Base-by-base conservation (phyloP, 2,113 vertebrate species). In the Takifugu flavidus region DNA sequence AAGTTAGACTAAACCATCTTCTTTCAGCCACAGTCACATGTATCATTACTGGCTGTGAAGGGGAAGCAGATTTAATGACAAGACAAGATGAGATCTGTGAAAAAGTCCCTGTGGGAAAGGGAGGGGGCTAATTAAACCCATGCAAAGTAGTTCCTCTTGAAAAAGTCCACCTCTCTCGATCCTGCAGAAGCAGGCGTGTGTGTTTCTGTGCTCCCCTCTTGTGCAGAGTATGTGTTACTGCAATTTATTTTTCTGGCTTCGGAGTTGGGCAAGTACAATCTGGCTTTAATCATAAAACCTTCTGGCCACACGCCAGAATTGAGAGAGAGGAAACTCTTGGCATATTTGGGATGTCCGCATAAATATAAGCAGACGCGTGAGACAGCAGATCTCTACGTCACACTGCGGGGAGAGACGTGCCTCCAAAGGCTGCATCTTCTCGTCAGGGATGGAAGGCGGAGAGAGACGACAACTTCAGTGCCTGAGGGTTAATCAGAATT, bases 211-310 rank as follows among this genome's bases (percentile, higher is more conserved):
- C 80, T 65, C 65, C 86, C 89, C 91, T 89, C 90, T 90, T 78
- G 87, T 90, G 91, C 67, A 77, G 63, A 86, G 56, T 85, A 89
- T 92, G 84, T 27, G 80, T 56, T 75, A 88, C 74, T 83, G 72
- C 89, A 79, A 69, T 70, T 67, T 89, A 73, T 89, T 89, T 90
- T 89, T 88, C 79, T 77, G 44, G 27, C 57, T 42, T 50, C 27
- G 1, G 55, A 78, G 68, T 79, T 81, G 75, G 77, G 77, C 79
- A 83, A 83, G 82, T 67, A 67, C 77, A 83, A 82, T 89, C 88
- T 92, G 91, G 89, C 84, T 91, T 90, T 82, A 88, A 91, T 92
- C 88, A 91, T 86, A 87, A 85, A 84, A 83, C 65, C 79, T 74
- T 67, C 69, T 74, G 83, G 85, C 77, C 75, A 59, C 51, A 15